phyloP scores from a whole-genome alignment of 2,113 vertebrate genomes.

The Nematolebias whitei region DNA sequence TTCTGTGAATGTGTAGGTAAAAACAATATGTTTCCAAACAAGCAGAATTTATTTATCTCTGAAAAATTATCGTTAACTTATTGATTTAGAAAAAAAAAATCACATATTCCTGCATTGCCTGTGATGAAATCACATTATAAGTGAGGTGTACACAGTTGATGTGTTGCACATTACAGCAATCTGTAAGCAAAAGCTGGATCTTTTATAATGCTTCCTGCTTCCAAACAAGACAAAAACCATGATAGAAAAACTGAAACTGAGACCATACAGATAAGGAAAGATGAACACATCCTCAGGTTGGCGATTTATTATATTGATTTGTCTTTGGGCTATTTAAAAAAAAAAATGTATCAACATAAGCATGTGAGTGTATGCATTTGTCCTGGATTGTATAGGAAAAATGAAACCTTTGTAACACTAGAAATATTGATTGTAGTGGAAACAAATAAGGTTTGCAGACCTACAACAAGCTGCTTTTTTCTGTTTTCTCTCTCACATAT shows the following conservation, averaged over 20 bases:
- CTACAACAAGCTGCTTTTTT: neutral
- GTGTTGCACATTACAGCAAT: constrained; percentile 8
- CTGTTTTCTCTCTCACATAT: no score
- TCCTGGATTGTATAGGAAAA: constrained; percentile 2
- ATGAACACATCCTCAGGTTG: constrained; percentile 25
- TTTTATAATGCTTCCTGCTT: neutral
- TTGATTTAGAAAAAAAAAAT: neutral
- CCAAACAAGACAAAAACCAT: constrained; percentile 11
- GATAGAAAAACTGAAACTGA: constrained; percentile 4
- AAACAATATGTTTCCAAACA: neutral
- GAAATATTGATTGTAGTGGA: constrained; percentile 30
- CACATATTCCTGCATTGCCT: neutral
- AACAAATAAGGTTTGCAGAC: neutral
- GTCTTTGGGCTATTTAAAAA: constrained; percentile 27
- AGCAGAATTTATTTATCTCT: neutral
- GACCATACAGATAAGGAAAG: constrained; percentile 14
- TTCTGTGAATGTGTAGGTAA: neutral
- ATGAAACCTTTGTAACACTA: constrained; percentile 19
- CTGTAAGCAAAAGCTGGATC: neutral
- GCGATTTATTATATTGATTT: constrained; percentile 41
- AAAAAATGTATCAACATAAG: neutral
- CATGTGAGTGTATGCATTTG: neutral
- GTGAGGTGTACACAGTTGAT: neutral
- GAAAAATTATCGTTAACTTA: neutral
- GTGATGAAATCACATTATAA: neutral